A percentile compares a stretch with the other conserved stretches of the same genome.
phyloP scores from a whole-genome alignment of 2,113 vertebrate genomes.

The Cebus imitator region DNA sequence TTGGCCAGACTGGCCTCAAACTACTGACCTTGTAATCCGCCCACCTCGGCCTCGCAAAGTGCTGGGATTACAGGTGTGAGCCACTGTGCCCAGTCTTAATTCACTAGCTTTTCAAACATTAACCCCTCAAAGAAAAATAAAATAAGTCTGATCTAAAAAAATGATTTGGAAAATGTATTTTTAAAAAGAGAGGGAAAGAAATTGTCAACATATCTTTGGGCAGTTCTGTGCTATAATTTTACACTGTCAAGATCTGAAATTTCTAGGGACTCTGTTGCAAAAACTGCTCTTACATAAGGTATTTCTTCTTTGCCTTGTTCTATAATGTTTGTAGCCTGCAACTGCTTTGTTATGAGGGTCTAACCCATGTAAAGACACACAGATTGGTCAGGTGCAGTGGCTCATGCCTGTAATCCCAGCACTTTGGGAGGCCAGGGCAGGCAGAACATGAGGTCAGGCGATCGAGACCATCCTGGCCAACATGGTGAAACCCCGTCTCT shows the following conservation, averaged over 20 bases:
- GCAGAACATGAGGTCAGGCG: too few species aligned
- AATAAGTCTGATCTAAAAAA: neutral
- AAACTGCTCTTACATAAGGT: neutral
- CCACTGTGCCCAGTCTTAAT: neutral
- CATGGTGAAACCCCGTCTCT: too few species aligned
- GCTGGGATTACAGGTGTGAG: too few species aligned
- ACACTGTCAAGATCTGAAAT: neutral
- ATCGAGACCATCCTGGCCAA: too few species aligned
- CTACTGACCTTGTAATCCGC: too few species aligned
- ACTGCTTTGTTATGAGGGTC: neutral
- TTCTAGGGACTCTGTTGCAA: neutral
- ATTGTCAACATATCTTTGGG: neutral
- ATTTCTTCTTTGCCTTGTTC: neutral
- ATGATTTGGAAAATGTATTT: slow-evolving; percentile 21
- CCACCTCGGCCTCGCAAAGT: too few species aligned
- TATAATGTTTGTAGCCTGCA: neutral
- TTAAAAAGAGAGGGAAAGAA: slow-evolving; percentile 20
- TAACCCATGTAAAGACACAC: neutral
- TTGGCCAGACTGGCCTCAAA: too few species aligned
- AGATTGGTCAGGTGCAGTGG: neutral
- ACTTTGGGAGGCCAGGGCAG: too few species aligned
- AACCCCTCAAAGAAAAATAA: slow-evolving; percentile 6
- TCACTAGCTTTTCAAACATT: neutral
- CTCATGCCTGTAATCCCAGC: too few species aligned
- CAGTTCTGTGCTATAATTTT: slow-evolving; percentile 49